phyloP scores from a whole-genome alignment of 1,140 invertebrate genomes.

The Rhagoletis pomonella region DNA sequence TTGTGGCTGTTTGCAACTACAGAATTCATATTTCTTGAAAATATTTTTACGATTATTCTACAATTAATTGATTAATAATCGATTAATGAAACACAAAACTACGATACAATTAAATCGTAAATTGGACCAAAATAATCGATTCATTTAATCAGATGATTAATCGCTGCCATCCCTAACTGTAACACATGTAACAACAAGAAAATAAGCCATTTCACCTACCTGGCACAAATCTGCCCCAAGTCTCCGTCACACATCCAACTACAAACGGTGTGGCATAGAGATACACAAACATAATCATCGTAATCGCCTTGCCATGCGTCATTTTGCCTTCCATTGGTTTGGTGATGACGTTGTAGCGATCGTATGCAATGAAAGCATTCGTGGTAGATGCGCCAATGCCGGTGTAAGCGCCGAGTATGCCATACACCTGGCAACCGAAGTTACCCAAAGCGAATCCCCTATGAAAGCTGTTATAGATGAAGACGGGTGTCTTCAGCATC shows the following conservation, averaged over 20 bases:
- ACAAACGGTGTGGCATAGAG: slow-evolving; percentile 87
- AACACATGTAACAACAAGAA: not conserved
- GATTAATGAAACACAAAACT: no score
- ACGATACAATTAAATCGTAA: no score
- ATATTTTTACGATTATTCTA: no score
- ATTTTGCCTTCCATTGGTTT: slow-evolving; percentile 88
- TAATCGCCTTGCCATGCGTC: slow-evolving; percentile 83
- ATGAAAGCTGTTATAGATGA: slow-evolving; percentile 83
- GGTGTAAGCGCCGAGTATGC: slow-evolving; percentile 84
- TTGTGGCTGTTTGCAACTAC: no score
- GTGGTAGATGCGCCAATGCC: slow-evolving; percentile 89
- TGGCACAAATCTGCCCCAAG: slow-evolving; percentile 89
- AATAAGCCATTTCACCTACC: slow-evolving; percentile 71
- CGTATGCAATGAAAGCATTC: slow-evolving; percentile 77
- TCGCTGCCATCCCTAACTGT: not conserved
- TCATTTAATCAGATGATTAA: not conserved
- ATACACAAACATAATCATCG: slow-evolving; percentile 85
- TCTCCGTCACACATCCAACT: slow-evolving; percentile 83
- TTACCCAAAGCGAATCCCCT: slow-evolving; percentile 84
- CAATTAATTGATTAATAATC: no score
- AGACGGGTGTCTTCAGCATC: slow-evolving; percentile 87
- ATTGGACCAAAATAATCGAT: not conserved
- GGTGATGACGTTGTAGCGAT: slow-evolving; percentile 84
- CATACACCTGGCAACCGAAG: slow-evolving; percentile 87
- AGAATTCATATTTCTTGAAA: no score